Evolutionary conservation across 1,140 invertebrate genomes (phyloP), one percentile per base, ranked within the genome.

Genomic region (Drosophila aff.): DNA sequence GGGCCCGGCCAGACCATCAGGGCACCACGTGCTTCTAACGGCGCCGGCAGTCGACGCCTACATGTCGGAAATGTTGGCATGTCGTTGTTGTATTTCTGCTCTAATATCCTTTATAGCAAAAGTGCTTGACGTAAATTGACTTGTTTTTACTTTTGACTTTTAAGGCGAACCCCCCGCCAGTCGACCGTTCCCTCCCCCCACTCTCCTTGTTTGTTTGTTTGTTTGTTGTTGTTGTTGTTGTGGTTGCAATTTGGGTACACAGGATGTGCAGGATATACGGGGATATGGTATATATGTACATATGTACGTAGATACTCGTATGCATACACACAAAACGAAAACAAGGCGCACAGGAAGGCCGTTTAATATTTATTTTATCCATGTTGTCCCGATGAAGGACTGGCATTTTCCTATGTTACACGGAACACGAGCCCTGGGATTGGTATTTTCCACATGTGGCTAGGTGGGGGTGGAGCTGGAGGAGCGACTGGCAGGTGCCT

Each of bases 131-230:
- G 85, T 90, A 90, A 90, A 90, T 90, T 90, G 85, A 90, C 85
- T 90, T 90, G 85, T 90, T 90, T 90, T 90, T 90, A 90, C 85
- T 90, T 90, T 90, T 90, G 85, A 90, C 85, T 90, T 90, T 90
- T 90, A 90, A 90, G 83, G 75, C 85, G 65, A 40, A 40, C 62
- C 40, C 28, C 46, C 10, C 43, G 15, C 21, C 23, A 21, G 33
- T 2, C 60, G 10, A 0, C 8, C 16, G 15, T 8, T 10, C n/a
- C 18, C 28, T 4, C 62, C 10, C 0, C 1, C n/a, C 6, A 4
- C 4, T 15, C 11, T 43, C 18, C 16, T 44, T 43, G 44, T 61
- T 61, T 58, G 65, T 77, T 62, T 78, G 67, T 68, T 83, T 84
- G 81, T 13, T 36, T 8, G 66, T 83, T 84, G 81, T 13, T 13